These are phyloP conservation scores for Psylliodes chrysocephalus DNA, from an alignment of 2,888 invertebrate genomes.

Conservation along the genomic window DNA sequence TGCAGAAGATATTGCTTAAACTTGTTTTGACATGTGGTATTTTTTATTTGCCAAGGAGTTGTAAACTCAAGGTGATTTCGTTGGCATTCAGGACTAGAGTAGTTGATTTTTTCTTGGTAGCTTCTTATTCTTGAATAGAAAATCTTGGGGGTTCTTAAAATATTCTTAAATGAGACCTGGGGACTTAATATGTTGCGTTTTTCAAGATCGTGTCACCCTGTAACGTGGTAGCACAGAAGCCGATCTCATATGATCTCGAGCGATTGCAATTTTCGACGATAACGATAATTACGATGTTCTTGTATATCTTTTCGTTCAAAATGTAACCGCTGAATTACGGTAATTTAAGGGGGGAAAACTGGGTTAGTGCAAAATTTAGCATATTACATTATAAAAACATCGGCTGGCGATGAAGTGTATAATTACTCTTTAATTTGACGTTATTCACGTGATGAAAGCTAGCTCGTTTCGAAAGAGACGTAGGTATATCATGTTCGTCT, in stretches of 20 bases:
- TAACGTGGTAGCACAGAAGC: not conserved
- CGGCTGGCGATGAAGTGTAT: not conserved
- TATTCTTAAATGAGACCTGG: too few relatives aligned
- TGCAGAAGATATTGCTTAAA: too few relatives aligned
- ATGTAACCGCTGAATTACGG: slow-evolving; percentile 15
- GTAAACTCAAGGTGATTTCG: too few relatives aligned
- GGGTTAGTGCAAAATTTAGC: slow-evolving; percentile 26
- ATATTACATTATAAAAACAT: slow-evolving; percentile 12
- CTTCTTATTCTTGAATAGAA: too few relatives aligned
- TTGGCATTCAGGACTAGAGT: too few relatives aligned
- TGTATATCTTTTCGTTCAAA: slow-evolving; percentile 18
- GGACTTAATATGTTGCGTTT: too few relatives aligned
- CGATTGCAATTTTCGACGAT: slow-evolving; percentile 4
- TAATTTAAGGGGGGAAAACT: slow-evolving; percentile 21
- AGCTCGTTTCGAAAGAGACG: slow-evolving; percentile 19
- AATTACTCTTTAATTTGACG: slow-evolving; percentile 34
- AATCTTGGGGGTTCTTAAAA: too few relatives aligned
- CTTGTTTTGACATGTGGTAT: too few relatives aligned
- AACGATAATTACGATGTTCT: slow-evolving; percentile 7
- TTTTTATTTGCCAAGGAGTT: too few relatives aligned
- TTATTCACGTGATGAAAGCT: slow-evolving; percentile 29
- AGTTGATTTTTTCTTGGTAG: too few relatives aligned
- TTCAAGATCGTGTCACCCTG: too few relatives aligned
- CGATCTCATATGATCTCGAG: not conserved
- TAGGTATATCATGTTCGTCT: not conserved